Evolutionary conservation across 1,140 invertebrate species (phyloP).

Genomic region (Trachymyrmex cornetzi): DNA sequence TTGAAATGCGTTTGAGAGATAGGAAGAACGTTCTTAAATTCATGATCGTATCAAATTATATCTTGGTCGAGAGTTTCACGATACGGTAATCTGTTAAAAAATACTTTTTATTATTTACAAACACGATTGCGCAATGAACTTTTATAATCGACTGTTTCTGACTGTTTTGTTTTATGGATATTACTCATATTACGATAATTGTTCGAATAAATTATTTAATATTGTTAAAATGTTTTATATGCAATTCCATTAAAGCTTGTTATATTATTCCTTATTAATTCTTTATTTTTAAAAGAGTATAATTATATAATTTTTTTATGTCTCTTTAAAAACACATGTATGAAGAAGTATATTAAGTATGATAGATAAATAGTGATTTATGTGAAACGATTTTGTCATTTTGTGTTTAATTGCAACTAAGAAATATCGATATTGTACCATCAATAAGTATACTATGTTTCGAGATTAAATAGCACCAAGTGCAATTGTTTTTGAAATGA

Average conservation of each 20-base stretch:
- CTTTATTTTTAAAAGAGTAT: neutral
- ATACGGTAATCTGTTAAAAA: neutral
- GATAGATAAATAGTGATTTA: conserved; percentile 13
- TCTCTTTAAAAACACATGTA: neutral
- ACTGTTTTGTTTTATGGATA: neutral
- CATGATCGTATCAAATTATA: neutral
- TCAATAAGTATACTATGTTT: conserved; percentile 12
- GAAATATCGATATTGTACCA: neutral
- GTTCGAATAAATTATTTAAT: neutral
- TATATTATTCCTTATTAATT: neutral
- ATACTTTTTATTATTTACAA: neutral
- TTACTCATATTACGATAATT: neutral
- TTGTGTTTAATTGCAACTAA: neutral
- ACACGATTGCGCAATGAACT: neutral
- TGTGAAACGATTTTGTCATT: neutral
- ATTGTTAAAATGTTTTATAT: neutral
- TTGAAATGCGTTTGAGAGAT: neutral
- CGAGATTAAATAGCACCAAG: conserved; percentile 30
- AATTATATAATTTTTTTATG: neutral
- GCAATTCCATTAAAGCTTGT: neutral
- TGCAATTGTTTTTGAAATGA: conserved; percentile 34
- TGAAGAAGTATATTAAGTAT: too few relatives aligned
- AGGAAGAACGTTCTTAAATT: conserved; percentile 13
- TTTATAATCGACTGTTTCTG: neutral
- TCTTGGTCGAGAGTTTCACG: neutral